A percentile compares a stretch with the other conserved stretches of the same genome.
Evolutionary conservation across 2,888 invertebrate genomes (phyloP).

Genomic region (Acleris sparsana): DNA sequence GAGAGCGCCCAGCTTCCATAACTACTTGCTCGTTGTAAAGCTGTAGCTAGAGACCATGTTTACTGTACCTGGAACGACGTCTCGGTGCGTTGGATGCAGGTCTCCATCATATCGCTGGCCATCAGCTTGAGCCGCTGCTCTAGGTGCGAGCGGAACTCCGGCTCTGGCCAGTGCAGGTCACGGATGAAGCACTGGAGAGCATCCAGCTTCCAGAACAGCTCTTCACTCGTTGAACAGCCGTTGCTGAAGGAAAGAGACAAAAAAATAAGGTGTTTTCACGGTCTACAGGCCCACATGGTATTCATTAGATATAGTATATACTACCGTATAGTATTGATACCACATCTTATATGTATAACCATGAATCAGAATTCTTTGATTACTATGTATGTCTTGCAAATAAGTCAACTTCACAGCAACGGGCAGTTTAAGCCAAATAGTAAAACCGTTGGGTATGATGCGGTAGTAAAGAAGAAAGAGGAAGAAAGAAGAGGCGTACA

Average conservation of each 20-base stretch:
- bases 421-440: too few relatives aligned
- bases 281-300: too few relatives aligned
- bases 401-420: too few relatives aligned
- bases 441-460: too few relatives aligned
- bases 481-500: too few relatives aligned
- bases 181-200: slow-evolving; percentile 98
- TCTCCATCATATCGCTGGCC: slow-evolving; percentile 99
- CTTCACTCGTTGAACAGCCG: slow-evolving; percentile 99
- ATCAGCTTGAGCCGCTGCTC: slow-evolving; percentile 98
- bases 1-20: slow-evolving; percentile 99
- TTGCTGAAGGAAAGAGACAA: slow-evolving; percentile 82
- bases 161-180: slow-evolving; percentile 99
- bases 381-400: too few relatives aligned
- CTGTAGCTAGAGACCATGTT: slow-evolving; percentile 87
- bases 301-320: too few relatives aligned
- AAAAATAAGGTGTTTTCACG: too few relatives aligned
- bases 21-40: slow-evolving; percentile 98
- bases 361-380: too few relatives aligned
- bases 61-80: slow-evolving; percentile 87
- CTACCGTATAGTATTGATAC: too few relatives aligned
- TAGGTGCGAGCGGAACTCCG: slow-evolving; percentile 97
- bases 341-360: too few relatives aligned
- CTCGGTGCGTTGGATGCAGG: slow-evolving; percentile 96
- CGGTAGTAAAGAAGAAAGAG: too few relatives aligned
- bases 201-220: slow-evolving; percentile 99